A percentile compares a stretch with the other conserved stretches of the same genome.
Conservation (phyloP, 1,140 invertebrate species). For the Macrobrachium rosenbergii region DNA sequence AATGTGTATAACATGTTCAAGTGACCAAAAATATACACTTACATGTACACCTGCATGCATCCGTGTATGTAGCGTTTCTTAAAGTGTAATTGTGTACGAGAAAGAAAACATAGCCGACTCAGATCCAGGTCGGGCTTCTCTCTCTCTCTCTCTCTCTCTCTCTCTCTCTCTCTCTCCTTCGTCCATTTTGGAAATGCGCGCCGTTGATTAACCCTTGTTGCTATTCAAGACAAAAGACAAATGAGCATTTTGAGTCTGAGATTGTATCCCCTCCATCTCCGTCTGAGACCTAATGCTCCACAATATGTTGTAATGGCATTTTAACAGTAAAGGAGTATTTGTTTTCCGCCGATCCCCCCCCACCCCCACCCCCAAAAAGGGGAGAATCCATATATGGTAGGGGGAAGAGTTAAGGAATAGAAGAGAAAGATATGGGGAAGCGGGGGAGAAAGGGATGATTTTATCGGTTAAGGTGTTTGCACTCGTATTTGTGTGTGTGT, state of each 20-base stretch:
- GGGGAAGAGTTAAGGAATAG: neutral
- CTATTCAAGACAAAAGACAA: too few species aligned
- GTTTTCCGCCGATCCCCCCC: neutral
- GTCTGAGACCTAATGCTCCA: too few species aligned
- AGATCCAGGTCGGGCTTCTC: too few species aligned
- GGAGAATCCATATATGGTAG: neutral
- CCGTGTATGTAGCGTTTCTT: slow-evolving; percentile 1
- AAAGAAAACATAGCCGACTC: neutral
- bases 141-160: too few species aligned
- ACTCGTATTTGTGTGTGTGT: too few species aligned
- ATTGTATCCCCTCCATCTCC: too few species aligned
- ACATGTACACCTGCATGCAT: slow-evolving; percentile 8
- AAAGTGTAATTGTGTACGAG: neutral
- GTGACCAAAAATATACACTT: slow-evolving; percentile 4
- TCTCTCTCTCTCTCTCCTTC: too few species aligned
- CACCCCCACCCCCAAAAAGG: neutral
- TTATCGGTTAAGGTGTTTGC: neutral
- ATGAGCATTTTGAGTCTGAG: too few species aligned
- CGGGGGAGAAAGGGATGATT: neutral
- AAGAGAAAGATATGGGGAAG: neutral
- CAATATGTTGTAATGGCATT: too few species aligned
- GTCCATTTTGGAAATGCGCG: too few species aligned
- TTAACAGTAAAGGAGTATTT: too few species aligned
- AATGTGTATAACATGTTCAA: neutral
- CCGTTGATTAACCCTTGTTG: too few species aligned